Base-by-base conservation (phyloP, 1,140 invertebrate genomes). In the Papilio dardanus region DNA sequence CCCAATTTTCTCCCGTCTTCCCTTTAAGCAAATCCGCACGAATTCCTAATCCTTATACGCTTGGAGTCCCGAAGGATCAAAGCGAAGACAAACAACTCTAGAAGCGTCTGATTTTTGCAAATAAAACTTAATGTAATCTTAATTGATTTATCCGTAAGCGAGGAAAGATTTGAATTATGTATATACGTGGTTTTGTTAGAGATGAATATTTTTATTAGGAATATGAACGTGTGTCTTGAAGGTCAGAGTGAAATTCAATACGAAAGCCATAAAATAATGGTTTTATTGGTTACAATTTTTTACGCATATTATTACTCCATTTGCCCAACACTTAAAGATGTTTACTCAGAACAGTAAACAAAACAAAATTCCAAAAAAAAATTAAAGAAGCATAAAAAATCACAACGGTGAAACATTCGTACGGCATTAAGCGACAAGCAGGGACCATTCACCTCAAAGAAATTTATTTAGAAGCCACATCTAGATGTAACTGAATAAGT, bases 11-110 rank as follows among this genome's bases (percentile, higher is more conserved):
- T 77, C 79, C 81, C 81, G 81, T 83, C 80, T 85, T 87, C 81
- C 83, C 86, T 88, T 86, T 88, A 89, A 86, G 86, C 84, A 88
- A 89, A 92, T 92, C 85, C 88, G 75, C 82, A 85, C 80, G 83
- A 86, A 90, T 90, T 87, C 88, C 85, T 88, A 90, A 90, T 88
- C 87, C 86, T 85, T 85, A 88, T 87, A 90, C 79, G 81, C 81
- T 80, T 79, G 78, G 77, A 82, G 78, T 87, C 85, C 74, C 80
- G 74, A 71, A 81, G 83, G 81, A 88, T 87, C 83, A 85, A 81
- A 83, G 74, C 77, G 31, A 65, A 79, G 80, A 88, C 81, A 79
- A 80, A 83, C 82, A 81, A 65, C 81, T 81, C 83, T 84, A 78
- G 85, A 86, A 83, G 76, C 76, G 79, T 37, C 75, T 71, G 71